Base-by-base conservation (phyloP, 2,797 vertebrate genomes). In the Taenioides sp. region DNA sequence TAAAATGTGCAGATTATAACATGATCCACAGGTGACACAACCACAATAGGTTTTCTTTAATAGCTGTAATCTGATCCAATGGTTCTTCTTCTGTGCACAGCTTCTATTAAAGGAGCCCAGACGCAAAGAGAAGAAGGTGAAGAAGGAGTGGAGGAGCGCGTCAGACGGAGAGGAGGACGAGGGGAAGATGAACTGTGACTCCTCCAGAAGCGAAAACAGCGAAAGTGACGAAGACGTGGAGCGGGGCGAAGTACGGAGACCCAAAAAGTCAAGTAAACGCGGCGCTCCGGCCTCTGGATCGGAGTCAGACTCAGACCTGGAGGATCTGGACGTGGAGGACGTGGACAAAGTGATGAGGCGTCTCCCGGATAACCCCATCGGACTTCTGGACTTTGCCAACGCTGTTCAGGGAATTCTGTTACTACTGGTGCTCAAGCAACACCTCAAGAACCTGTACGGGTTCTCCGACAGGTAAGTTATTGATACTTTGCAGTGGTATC, bases 381-480 rank as follows among this genome's bases (percentile, higher is more conserved):
- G 96, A 77, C 95, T 99, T 80, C 93, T 98, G 90, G 97, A 98
- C 86, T 99, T 99, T 86, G 96, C 97, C 69, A 96, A 96, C 63
- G 96, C 98, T 28, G 98, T 98, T 81, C 97, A 99, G 91, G 97
- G 97, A 87, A 98, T 99, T 90, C 92, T 99, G 77, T 83, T 99
- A 80, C 94, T 99, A 72, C 79, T 99, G 77, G 97, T 99, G 89
- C 94, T 99, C 80, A 99, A 99, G 85, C 97, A 99, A 84, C 97
- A 99, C 93, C 92, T 99, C 64, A 99, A 99, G 91, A 98, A 97
- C 88, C 96, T 97, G 2, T 99, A 97, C 82, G 97, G 97, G 84
- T 99, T 99, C 90, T 98, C 97, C 73, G 97, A 99, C 88, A 95
- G 97, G 97, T 98, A 88, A 69, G 67, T 28, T 54, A n/a, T 12